Evolutionary conservation across 2,888 invertebrate genomes (phyloP).

Genomic region (Lottia scabra): DNA sequence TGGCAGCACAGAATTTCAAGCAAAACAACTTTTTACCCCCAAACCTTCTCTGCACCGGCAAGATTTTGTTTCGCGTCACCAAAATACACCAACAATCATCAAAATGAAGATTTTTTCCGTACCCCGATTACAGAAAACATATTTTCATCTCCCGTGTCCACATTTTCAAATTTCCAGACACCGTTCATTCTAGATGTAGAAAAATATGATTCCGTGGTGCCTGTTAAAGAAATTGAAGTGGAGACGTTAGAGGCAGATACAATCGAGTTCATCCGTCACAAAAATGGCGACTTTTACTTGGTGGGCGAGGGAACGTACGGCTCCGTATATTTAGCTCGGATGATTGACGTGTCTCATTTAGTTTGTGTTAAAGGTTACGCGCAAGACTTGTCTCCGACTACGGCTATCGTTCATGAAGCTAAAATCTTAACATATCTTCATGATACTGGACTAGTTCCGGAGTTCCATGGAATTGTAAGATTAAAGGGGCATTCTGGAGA

Average conservation of each 20-base stretch:
- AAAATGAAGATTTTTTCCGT: too few relatives aligned
- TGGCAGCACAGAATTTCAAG: too few relatives aligned
- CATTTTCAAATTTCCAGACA: too few relatives aligned
- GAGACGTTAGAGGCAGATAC: slow-evolving; percentile 27
- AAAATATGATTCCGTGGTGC: too few relatives aligned
- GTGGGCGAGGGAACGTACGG: slow-evolving; percentile 34
- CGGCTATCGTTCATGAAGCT: slow-evolving; percentile 32
- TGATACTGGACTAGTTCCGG: slow-evolving; percentile 31
- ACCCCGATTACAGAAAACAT: too few relatives aligned
- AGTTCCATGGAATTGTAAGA: slow-evolving; percentile 26
- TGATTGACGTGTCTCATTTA: background rate
- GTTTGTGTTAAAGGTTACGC: background rate
- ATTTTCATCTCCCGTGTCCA: too few relatives aligned
- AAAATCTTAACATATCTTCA: slow-evolving; percentile 31
- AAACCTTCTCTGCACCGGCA: too few relatives aligned
- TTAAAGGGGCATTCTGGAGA: background rate
- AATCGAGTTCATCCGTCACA: slow-evolving; percentile 23
- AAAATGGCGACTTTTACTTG: slow-evolving; percentile 31
- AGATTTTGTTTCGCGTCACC: too few relatives aligned
- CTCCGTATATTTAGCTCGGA: slow-evolving; percentile 29
- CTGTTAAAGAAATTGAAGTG: slow-evolving; percentile 30
- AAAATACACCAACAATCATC: too few relatives aligned
- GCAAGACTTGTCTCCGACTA: slow-evolving; percentile 25
- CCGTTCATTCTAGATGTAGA: too few relatives aligned
- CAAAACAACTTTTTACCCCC: too few relatives aligned